Base-by-base conservation (phyloP, 64 coral and sea anemone species). In the Catalaphyllia jardinei region DNA sequence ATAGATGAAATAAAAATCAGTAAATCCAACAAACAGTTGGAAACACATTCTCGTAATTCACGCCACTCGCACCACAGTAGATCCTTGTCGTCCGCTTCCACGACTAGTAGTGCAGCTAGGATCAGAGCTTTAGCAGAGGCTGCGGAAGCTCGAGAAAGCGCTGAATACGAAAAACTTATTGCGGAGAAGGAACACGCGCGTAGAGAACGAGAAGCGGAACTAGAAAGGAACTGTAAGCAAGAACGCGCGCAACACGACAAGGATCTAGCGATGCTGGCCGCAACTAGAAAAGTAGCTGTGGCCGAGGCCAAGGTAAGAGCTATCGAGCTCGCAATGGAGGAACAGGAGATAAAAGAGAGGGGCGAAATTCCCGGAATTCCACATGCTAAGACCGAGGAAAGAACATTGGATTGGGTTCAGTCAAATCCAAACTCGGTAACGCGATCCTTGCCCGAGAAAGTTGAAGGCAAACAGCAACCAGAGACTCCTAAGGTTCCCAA, bases 261-360 rank as follows among this genome's bases (percentile, higher is more conserved):
- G n/a, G 73, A 88, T 18, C 24, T 64, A 22, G 72, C 73, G 11
- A 13, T 88, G 52, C 86, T 88, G n/a, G 55, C 49, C 12, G 86
- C 72, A 17, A 24, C 20, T 31, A 72, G 72, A 62, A 74, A 55
- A 13, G n/a, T 60, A 51, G 72, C 72, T 4, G 60, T 88, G 1
- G 86, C 86, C 18, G 59, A 76, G 6, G 86, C 86, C 10, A 64
- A 73, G 62, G 25, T 88, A 54, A 60, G 19, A 39, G 86, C 55
- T 9, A 76, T 88, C 55, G 86, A 88, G 29, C 30, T 55, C 27
- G 79, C 79, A 12, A 33, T 61, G 16, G 0, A 8, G 29, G 79
- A 82, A 63, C 15, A 82, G 33, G 55, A 82, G 0, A 62, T 31
- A 14, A 31, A 20, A 1, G 59, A 63, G 14, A 42, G 52, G 9